Evolutionary conservation across 2,113 vertebrate genomes (phyloP).

Genomic region (Geococcyx californianus): DNA sequence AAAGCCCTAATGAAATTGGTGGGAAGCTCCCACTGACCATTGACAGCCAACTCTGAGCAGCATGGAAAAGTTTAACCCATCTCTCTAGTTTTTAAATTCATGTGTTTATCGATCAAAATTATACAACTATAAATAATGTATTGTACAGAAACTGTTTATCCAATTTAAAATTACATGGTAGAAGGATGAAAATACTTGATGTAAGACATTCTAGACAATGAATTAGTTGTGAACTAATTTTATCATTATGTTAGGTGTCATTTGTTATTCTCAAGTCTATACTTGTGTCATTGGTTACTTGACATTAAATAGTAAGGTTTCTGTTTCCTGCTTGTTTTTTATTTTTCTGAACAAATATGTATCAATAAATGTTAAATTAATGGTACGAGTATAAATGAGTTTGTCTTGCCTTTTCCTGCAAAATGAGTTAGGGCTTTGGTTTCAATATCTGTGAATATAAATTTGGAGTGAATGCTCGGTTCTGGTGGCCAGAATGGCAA

Average conservation of each 20-base stretch:
- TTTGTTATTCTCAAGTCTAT: neutral
- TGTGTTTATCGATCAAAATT: neutral
- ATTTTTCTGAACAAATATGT: neutral
- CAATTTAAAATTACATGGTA: neutral
- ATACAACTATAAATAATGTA: neutral
- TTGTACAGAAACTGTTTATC: neutral
- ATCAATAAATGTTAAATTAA: neutral
- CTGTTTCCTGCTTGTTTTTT: neutral
- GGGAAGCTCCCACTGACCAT: neutral
- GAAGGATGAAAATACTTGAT: neutral
- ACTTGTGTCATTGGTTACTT: neutral
- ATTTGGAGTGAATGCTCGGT: rapidly evolving
- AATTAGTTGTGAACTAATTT: neutral
- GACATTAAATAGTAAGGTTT: neutral
- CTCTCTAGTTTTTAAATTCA: neutral
- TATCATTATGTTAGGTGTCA: neutral
- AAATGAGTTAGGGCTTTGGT: neutral
- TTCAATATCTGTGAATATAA: neutral
- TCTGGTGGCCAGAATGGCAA: neutral
- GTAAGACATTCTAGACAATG: neutral
- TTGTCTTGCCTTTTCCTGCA: neutral
- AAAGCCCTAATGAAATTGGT: neutral
- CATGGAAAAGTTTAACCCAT: neutral
- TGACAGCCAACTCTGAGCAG: neutral
- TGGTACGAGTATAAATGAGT: neutral